Percentiles rank a stretch among this genome's conserved stretches.
Evolutionary conservation across 2,113 vertebrate genomes (phyloP).

Genomic region (Chamaetylas fuelleborni): DNA sequence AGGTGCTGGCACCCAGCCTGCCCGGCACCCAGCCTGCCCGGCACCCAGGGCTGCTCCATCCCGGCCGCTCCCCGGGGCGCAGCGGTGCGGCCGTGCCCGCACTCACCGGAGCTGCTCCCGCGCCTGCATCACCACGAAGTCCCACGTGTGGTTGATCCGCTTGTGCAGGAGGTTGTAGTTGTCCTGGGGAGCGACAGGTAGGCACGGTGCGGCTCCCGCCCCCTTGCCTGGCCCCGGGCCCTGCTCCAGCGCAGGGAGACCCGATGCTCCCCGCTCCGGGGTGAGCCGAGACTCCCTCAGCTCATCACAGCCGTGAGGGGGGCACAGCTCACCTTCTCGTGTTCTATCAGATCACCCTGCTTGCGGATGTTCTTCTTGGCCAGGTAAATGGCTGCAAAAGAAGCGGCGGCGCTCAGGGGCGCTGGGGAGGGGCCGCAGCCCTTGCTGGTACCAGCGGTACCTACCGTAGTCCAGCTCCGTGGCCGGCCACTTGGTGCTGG

Average conservation of each 20-base stretch:
- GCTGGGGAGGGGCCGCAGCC: neutral
- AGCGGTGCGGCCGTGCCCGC: neutral
- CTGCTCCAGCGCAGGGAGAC: neutral
- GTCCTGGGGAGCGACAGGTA: conserved; percentile 67
- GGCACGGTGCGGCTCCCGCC: rapidly evolving
- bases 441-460: rapidly evolving
- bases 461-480: conserved; percentile 91
- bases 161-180: conserved; percentile 87
- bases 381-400: conserved; percentile 85
- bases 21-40: neutral
- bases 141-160: conserved; percentile 91
- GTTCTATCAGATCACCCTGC: conserved; percentile 85
- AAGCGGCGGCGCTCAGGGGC: neutral
- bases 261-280: rapidly evolving
- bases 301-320: neutral
- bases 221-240: rapidly evolving
- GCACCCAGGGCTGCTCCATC: neutral
- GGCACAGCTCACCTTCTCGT: conserved; percentile 84
- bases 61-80: neutral
- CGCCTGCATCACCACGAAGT: conserved; percentile 95
- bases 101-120: conserved; percentile 91
- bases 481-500: conserved; percentile 86
- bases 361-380: conserved; percentile 94
- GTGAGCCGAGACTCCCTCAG: neutral
- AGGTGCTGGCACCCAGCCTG: neutral